phyloP scores from a whole-genome alignment of 2,113 vertebrate genomes.

The Notarius quadriscutis region DNA sequence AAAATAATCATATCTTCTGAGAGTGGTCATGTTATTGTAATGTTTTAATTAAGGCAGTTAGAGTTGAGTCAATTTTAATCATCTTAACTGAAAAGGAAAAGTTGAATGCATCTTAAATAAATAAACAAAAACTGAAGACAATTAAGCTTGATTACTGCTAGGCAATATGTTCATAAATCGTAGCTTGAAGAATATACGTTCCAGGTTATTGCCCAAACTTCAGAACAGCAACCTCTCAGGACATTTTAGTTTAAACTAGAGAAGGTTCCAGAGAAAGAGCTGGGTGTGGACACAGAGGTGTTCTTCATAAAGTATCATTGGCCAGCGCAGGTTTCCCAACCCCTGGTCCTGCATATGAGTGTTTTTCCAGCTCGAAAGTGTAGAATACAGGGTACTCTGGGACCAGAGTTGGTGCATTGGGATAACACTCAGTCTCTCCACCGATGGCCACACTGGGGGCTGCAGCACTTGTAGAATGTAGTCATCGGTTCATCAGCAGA shows the following conservation, averaged over 20 bases:
- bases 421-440: conserved; percentile 83
- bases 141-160: not conserved
- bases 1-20: not conserved
- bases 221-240: not conserved
- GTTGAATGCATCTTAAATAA: not conserved
- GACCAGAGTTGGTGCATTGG: not conserved
- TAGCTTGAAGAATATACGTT: not conserved
- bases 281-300: not conserved
- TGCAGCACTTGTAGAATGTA: conserved; percentile 98
- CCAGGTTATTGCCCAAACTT: not conserved
- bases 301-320: not conserved
- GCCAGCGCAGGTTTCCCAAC: not conserved
- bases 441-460: conserved; percentile 83
- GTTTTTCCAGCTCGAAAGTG: not conserved
- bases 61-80: not conserved
- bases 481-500: conserved; percentile 99
- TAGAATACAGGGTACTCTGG: not conserved
- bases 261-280: not conserved
- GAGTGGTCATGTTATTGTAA: not conserved
- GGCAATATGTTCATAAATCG: not conserved
- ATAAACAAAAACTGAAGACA: not conserved
- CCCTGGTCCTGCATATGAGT: not conserved
- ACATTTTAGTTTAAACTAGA: not conserved
- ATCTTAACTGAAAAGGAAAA: not conserved
- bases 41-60: not conserved